A percentile compares a stretch with the other conserved stretches of the same genome.
Conservation (phyloP, 2,888 invertebrate species). For the Athalia circularis region DNA sequence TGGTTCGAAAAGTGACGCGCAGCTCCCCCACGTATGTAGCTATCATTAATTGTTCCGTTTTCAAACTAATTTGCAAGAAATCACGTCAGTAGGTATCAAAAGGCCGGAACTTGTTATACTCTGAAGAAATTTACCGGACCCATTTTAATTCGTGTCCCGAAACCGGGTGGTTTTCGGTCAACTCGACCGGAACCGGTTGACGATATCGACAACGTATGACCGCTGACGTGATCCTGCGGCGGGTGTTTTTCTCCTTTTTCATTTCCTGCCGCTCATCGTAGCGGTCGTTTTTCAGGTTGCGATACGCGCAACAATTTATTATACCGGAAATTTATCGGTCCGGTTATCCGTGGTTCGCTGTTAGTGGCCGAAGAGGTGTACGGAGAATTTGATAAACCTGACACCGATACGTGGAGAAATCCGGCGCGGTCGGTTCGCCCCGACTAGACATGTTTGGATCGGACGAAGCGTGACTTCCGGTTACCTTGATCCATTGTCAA, state of each 20-base stretch:
- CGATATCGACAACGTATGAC: conserved; percentile 4
- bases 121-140: conserved; percentile 14
- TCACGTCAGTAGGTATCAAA: not conserved
- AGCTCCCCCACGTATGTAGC: not conserved
- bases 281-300: not conserved
- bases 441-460: conserved; percentile 29
- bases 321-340: no score
- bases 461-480: conserved; percentile 66
- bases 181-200: conserved; percentile 14
- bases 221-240: not conserved
- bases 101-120: not conserved
- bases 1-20: conserved; percentile 26
- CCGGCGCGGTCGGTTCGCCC: not conserved
- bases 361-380: conserved; percentile 3
- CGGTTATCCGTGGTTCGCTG: not conserved
- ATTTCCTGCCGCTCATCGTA: no score
- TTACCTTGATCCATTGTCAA: conserved; percentile 16
- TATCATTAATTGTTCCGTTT: not conserved
- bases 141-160: conserved; percentile 6
- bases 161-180: conserved; percentile 8
- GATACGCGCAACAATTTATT: no score
- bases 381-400: conserved; percentile 23
- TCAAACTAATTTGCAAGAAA: not conserved
- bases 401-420: conserved; percentile 44
- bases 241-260: no score